Base-by-base conservation (phyloP, 2,888 invertebrate species). In the Zhuqinia jingwanae region DNA sequence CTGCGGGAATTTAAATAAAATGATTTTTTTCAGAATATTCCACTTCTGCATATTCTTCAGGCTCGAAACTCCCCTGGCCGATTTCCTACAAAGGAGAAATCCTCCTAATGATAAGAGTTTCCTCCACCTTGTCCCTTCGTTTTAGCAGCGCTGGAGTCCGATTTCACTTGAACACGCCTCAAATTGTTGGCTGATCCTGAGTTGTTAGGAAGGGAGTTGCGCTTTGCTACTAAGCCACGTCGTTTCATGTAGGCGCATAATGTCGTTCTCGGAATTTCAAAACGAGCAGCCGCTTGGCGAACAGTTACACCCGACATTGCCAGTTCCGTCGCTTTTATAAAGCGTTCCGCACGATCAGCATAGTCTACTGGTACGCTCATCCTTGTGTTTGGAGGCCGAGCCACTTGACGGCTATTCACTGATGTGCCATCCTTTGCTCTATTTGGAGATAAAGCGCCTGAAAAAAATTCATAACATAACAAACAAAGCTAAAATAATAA, bases 171-270 rank as follows among this genome's bases (percentile, higher is more conserved):
- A 13, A 82, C n/a, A 6, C 87, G 79, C 42, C 85, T 89, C 6
- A 53, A 25, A 27, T 77, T 75, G 17, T 75, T 65, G 11, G 20
- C 76, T 20, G 63, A 58, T 20, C 68, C 79, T 6, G 53, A 45
- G 53, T 60, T 73, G 20, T 85, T 80, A 1, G 65, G 78, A 17
- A 86, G 78, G 22, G 86, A 86, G 27, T 85, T 85, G 25, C 87
- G 76, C 56, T 88, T 88, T 0, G 89, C 87, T 17, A 88, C 86
- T 2, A 90, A 84, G 50, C 91, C 91, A 42, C 94, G 94, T 0
- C 94, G 92, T 89, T 94, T 94, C 94, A 94, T 94, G 94, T 94
- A 94, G 92, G 94, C 94, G 2, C 94, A 93, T 0, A 94, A 92
- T 0, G 94, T 94, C 82, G 94, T 94, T 20, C 94, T 92, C 0